Conservation (phyloP, 2,888 invertebrate species). For the Cynaeus angustus region DNA sequence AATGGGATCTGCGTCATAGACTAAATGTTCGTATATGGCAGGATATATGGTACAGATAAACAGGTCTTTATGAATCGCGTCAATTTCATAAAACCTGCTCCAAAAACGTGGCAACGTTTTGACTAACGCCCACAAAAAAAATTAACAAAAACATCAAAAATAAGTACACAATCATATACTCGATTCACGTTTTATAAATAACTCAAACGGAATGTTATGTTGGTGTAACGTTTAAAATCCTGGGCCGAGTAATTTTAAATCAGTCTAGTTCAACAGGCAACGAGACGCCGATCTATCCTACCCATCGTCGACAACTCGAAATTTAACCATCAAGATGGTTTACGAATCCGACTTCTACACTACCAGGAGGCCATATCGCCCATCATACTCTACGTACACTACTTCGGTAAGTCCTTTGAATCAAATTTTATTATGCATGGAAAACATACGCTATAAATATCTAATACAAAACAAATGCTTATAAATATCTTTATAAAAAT, state of each 20-base stretch:
- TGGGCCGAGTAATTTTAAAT: conserved; percentile 58
- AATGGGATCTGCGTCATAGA: too few species aligned
- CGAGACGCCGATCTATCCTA: conserved; percentile 67
- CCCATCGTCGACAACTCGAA: conserved; percentile 54
- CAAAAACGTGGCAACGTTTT: too few species aligned
- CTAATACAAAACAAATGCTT: conserved; percentile 22
- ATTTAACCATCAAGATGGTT: conserved; percentile 80
- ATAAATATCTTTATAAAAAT: conserved; percentile 15
- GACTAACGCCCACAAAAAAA: background rate
- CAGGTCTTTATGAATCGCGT: background rate
- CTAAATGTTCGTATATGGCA: too few species aligned
- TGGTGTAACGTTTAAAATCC: conserved; percentile 62
- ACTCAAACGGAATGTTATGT: conserved; percentile 18
- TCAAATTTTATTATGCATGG: conserved; percentile 56
- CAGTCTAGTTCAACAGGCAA: conserved; percentile 67
- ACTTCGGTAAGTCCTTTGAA: conserved; percentile 82
- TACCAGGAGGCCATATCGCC: conserved; percentile 87
- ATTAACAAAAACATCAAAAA: conserved; percentile 36
- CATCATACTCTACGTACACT: conserved; percentile 81
- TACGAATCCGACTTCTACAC: conserved; percentile 95
- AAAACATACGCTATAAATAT: background rate
- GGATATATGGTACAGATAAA: background rate
- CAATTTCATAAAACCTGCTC: background rate
- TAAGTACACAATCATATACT: conserved; percentile 26
- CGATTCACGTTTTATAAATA: conserved; percentile 47